Evolutionary conservation across 2,888 invertebrate species (phyloP).

Genomic region (Apodemia mormo): DNA sequence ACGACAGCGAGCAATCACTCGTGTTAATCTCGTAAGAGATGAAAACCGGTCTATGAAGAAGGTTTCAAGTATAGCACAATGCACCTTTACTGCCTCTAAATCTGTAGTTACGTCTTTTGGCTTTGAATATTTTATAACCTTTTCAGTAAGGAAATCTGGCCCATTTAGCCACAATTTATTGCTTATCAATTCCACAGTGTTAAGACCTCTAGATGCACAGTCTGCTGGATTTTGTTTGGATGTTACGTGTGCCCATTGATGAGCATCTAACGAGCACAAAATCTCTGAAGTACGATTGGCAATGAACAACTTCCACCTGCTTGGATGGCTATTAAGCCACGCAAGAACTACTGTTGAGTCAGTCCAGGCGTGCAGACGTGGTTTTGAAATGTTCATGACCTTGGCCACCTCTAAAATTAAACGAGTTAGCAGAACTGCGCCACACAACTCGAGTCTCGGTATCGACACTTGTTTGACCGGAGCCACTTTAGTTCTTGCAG

Average conservation of each 20-base stretch:
- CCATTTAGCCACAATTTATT: too few species aligned
- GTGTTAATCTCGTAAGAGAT: background rate
- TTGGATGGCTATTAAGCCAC: conserved; percentile 23
- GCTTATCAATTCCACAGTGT: too few species aligned
- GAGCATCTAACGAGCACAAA: conserved; percentile 25
- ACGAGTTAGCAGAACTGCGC: background rate
- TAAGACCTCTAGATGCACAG: conserved; percentile 11
- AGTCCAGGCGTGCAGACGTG: conserved; percentile 27
- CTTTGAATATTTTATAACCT: too few species aligned
- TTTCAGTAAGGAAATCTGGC: too few species aligned
- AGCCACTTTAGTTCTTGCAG: too few species aligned
- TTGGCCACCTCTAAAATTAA: conserved; percentile 23
- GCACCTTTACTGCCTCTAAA: too few species aligned
- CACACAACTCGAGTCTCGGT: too few species aligned
- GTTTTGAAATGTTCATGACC: conserved; percentile 18
- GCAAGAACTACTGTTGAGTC: conserved; percentile 20
- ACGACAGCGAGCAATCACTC: background rate
- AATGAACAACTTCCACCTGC: conserved; percentile 36
- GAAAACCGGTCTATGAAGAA: background rate
- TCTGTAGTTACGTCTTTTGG: too few species aligned
- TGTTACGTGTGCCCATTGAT: conserved; percentile 29
- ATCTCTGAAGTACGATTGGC: conserved; percentile 36
- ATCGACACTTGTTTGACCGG: too few species aligned
- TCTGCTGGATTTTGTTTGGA: conserved; percentile 41
- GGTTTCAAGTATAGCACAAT: background rate